A percentile compares a stretch with the other conserved stretches of the same genome.
Evolutionary conservation across 2,797 vertebrate genomes (phyloP).

Genomic region (Typhlichthys eigenmanni): DNA sequence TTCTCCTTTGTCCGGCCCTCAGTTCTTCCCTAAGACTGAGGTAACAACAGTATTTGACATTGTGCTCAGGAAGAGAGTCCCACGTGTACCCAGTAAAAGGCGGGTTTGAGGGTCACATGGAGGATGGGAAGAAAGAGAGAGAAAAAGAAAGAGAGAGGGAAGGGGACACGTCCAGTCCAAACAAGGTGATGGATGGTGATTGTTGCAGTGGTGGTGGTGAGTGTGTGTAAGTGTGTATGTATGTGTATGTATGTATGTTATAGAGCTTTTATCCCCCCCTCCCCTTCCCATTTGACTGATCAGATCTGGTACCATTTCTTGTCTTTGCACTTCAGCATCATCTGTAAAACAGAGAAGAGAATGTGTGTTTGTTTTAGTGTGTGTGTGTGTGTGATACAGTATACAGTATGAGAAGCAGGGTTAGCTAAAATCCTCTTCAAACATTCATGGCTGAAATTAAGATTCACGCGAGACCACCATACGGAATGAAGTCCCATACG

Average conservation of each 20-base stretch:
- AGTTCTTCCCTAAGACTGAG: slow-evolving; percentile 85
- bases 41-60: slow-evolving; percentile 87
- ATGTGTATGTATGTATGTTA: slow-evolving; percentile 17
- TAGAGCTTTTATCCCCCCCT: slow-evolving; percentile 39
- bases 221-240: slow-evolving; percentile 10
- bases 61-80: slow-evolving; percentile 91
- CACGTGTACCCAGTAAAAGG: slow-evolving; percentile 82
- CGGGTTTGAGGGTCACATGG: slow-evolving; percentile 68
- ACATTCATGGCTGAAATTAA: too few species aligned
- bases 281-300: slow-evolving; percentile 57
- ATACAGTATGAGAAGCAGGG: too few species aligned
- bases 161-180: slow-evolving; percentile 72
- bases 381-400: neutral
- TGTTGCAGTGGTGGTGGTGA: slow-evolving; percentile 9
- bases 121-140: slow-evolving; percentile 42
- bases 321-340: slow-evolving; percentile 99
- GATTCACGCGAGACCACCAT: too few species aligned
- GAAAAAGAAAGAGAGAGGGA: slow-evolving; percentile 64
- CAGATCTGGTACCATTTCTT: slow-evolving; percentile 99
- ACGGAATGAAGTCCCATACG: too few species aligned
- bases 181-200: slow-evolving; percentile 71
- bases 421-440: too few species aligned
- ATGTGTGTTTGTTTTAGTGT: neutral
- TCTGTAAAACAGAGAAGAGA: slow-evolving; percentile 73
- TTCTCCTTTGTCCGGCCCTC: slow-evolving; percentile 76